Evolutionary conservation across 2,797 vertebrate species (phyloP).

Genomic region (Phataginus tricuspis): DNA sequence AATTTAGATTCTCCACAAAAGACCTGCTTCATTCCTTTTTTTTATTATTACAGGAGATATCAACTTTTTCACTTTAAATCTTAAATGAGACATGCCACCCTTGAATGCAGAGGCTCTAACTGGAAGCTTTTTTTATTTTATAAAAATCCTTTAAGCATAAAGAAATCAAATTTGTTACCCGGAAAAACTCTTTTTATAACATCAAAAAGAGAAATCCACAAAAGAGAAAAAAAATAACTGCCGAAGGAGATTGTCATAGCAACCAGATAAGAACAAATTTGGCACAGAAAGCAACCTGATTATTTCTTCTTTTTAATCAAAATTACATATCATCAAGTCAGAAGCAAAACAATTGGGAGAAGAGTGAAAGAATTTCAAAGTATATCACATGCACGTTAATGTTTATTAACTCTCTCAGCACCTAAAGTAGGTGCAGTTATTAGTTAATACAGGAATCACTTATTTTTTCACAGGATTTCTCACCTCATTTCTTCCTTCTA

Average conservation of each 20-base stretch:
- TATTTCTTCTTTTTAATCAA: conserved; percentile 78
- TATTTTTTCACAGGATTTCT: conserved; percentile 1
- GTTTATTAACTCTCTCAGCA: conserved; percentile 61
- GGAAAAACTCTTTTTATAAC: conserved; percentile 74
- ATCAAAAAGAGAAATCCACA: conserved; percentile 79
- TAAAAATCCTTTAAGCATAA: conserved; percentile 60
- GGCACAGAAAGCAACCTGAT: conserved; percentile 79
- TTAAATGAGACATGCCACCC: conserved; percentile 60
- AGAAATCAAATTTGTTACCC: conserved; percentile 74
- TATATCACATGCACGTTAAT: conserved; percentile 21
- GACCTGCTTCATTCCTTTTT: background rate
- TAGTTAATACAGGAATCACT: background rate
- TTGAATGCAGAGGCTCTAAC: conserved; percentile 63
- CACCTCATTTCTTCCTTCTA: background rate
- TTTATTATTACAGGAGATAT: background rate
- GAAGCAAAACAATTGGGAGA: conserved; percentile 60
- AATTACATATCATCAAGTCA: conserved; percentile 66
- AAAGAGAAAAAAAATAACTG: background rate
- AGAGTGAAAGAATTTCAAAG: conserved; percentile 34
- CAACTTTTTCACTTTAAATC: conserved; percentile 62
- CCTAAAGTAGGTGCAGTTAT: background rate
- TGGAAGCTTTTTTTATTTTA: conserved; percentile 53
- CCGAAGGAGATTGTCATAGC: conserved; percentile 82
- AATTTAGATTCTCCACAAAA: conserved; percentile 52
- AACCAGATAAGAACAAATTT: conserved; percentile 82